phyloP scores from a whole-genome alignment of 2,113 vertebrate species.

The Siniperca knerii region DNA sequence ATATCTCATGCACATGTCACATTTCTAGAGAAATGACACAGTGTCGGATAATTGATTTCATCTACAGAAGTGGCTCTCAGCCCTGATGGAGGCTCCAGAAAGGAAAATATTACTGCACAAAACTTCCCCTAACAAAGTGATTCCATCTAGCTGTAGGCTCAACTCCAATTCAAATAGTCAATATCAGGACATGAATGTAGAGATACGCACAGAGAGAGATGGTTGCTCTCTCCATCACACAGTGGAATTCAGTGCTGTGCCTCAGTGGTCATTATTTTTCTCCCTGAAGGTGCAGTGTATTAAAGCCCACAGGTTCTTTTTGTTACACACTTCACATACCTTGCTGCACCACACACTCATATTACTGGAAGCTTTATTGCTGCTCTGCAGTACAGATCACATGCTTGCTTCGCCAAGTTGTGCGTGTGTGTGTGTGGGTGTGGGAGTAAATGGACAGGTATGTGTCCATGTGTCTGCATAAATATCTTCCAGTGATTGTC shows the following conservation, averaged over 20 bases:
- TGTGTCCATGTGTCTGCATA: conserved; percentile 33
- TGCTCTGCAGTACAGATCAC: conserved; percentile 42
- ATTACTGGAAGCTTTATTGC: conserved; percentile 34
- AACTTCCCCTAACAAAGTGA: conserved; percentile 47
- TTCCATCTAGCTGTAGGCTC: conserved; percentile 56
- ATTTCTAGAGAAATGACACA: conserved; percentile 56
- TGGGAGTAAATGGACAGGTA: conserved; percentile 31
- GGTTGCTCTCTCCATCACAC: conserved; percentile 36
- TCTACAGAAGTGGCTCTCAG: conserved; percentile 40
- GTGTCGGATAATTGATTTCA: conserved; percentile 56
- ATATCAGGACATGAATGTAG: conserved; percentile 48
- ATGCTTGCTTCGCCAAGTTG: not conserved
- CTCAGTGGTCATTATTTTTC: conserved; percentile 60
- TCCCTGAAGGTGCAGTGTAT: conserved; percentile 41
- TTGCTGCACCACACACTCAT: conserved; percentile 38
- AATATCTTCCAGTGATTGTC: conserved; percentile 58
- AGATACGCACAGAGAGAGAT: conserved; percentile 32
- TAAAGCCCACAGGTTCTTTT: conserved; percentile 53
- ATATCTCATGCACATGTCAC: conserved; percentile 26
- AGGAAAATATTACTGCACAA: conserved; percentile 53
- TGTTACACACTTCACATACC: conserved; percentile 53
- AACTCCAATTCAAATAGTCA: conserved; percentile 51
- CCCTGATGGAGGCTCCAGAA: conserved; percentile 32
- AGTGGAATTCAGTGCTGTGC: conserved; percentile 42
- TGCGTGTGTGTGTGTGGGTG: not conserved